Evolutionary conservation across 1,140 invertebrate species (phyloP).

Genomic region (Sminthurinus signatus): DNA sequence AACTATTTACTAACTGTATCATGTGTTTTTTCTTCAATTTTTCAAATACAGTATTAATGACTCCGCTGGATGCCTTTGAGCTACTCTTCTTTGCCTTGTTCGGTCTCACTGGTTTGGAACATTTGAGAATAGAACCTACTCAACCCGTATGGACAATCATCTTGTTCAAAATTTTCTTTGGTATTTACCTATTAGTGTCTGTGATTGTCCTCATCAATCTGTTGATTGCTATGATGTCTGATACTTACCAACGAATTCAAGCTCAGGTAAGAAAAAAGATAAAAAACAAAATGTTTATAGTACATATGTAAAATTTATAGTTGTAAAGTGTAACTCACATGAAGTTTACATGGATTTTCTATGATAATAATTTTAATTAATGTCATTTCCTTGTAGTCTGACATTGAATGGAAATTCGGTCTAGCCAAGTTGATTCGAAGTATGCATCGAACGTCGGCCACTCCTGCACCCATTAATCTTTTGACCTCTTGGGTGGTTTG

Average conservation of each 20-base stretch:
- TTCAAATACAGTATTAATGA: constrained; percentile 67
- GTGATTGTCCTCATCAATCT: constrained; percentile 97
- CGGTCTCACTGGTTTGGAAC: constrained; percentile 82
- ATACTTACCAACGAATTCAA: constrained; percentile 97
- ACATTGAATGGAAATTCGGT: constrained; percentile 99
- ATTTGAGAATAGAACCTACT: constrained; percentile 45
- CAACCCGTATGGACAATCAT: constrained; percentile 43
- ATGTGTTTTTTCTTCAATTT: no score
- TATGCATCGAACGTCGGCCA: constrained; percentile 96
- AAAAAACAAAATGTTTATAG: no score
- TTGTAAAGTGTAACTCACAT: no score
- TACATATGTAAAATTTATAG: no score
- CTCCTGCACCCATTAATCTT: constrained; percentile 93
- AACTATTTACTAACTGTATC: no score
- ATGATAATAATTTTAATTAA: no score
- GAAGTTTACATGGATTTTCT: no score
- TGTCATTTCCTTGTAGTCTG: no score
- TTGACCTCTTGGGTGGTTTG: constrained; percentile 87
- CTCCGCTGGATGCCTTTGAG: constrained; percentile 85
- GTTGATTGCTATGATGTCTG: constrained; percentile 99
- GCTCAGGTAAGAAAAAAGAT: no score
- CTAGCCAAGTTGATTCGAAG: constrained; percentile 96
- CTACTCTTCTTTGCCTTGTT: constrained; percentile 97
- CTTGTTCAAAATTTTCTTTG: constrained; percentile 64
- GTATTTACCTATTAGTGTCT: constrained; percentile 94